These are phyloP conservation scores for Sebastes variabilis DNA, from an alignment of 2,797 vertebrate species.

Conservation along the genomic window DNA sequence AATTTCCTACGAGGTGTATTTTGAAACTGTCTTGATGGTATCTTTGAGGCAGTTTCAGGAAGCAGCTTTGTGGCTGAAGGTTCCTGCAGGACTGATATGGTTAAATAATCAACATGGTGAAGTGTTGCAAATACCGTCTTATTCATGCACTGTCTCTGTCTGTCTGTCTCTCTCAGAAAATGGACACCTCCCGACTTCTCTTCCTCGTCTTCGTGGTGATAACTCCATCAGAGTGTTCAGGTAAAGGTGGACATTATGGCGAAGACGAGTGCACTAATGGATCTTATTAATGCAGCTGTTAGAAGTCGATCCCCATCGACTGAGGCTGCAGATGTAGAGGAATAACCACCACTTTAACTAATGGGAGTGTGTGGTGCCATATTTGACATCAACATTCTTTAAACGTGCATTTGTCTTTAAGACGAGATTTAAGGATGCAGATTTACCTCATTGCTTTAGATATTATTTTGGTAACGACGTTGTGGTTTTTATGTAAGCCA, in stretches of 20 bases:
- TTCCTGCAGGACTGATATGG: not conserved
- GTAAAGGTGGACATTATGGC: constrained; percentile 8
- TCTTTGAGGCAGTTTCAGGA: not conserved
- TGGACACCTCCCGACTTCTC: constrained; percentile 22
- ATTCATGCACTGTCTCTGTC: not conserved
- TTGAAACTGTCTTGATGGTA: not conserved
- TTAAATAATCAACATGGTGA: too few species aligned
- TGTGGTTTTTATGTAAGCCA: not conserved
- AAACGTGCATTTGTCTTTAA: too few species aligned
- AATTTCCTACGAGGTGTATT: not conserved
- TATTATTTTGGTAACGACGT: too few species aligned
- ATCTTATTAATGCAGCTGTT: not conserved
- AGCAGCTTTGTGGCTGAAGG: not conserved
- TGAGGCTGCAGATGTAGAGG: not conserved
- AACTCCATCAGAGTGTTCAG: constrained; percentile 5
- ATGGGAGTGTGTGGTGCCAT: not conserved
- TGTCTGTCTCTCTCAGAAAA: constrained; percentile 29
- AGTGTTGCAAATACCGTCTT: too few species aligned
- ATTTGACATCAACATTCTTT: too few species aligned
- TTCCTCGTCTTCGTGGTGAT: constrained; percentile 1
- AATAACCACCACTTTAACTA: not conserved
- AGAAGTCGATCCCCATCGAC: not conserved
- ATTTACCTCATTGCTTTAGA: too few species aligned
- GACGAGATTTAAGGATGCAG: too few species aligned
- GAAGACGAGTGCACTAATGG: not conserved